Percentiles rank a stretch among this genome's conserved stretches.
Conservation (phyloP, 2,113 vertebrate genomes). For the Carassius gibelio region DNA sequence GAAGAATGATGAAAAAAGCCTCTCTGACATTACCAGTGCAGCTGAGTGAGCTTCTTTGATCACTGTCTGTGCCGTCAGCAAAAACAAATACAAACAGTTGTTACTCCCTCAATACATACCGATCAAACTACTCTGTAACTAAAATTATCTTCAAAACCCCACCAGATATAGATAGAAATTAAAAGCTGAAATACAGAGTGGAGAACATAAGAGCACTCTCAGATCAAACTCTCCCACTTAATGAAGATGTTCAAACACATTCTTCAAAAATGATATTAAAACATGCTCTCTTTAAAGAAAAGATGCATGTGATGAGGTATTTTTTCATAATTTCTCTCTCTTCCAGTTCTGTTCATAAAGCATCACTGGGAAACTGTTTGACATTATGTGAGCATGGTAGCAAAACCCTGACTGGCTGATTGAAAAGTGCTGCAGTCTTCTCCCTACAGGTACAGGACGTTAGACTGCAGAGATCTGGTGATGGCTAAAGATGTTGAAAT, state of each 20-base stretch:
- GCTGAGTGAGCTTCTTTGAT: neutral
- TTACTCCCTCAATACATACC: neutral
- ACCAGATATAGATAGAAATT: neutral
- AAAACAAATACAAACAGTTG: neutral
- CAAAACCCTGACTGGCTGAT: neutral
- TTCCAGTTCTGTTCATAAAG: conserved; percentile 23
- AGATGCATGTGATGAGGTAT: neutral
- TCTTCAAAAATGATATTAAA: conserved; percentile 26
- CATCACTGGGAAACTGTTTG: neutral
- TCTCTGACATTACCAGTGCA: neutral
- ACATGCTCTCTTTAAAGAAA: neutral
- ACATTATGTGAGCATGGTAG: neutral
- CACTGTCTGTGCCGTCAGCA: conserved; percentile 18
- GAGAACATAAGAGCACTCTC: neutral
- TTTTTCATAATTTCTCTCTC: neutral
- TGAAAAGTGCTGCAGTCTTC: neutral
- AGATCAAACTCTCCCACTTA: conserved; percentile 33
- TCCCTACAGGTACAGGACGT: neutral
- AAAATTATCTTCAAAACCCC: neutral
- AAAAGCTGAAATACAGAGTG: neutral
- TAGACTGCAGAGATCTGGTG: neutral
- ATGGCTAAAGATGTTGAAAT: neutral
- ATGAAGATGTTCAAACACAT: conserved; percentile 8
- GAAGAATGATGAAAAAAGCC: neutral
- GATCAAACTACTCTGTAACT: neutral